Conservation (phyloP, 2,888 invertebrate genomes). For the Exephanes ischioxanthus region DNA sequence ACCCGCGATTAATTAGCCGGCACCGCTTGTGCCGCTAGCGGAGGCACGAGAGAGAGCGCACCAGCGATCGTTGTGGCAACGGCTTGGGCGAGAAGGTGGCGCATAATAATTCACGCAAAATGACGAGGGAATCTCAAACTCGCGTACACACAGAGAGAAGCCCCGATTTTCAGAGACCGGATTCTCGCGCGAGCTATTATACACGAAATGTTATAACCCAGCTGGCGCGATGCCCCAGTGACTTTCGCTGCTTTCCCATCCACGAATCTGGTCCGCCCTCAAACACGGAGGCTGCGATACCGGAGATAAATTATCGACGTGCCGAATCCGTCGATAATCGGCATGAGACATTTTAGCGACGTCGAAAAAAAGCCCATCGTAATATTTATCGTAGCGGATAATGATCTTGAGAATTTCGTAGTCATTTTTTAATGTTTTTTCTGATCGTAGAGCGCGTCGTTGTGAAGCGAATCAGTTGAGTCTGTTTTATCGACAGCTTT, state of each 20-base stretch:
- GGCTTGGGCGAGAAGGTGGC: conserved; percentile 52
- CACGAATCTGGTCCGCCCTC: not conserved
- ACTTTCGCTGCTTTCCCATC: conserved; percentile 4
- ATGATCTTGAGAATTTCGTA: too few relatives aligned
- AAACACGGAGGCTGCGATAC: not conserved
- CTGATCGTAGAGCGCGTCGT: too few relatives aligned
- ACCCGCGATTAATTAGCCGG: conserved; percentile 53
- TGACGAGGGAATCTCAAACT: conserved; percentile 58
- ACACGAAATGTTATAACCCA: conserved; percentile 26
- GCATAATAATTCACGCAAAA: conserved; percentile 67
- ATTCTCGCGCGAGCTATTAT: conserved; percentile 26
- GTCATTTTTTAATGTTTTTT: too few relatives aligned
- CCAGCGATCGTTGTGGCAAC: conserved; percentile 32
- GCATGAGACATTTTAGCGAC: not conserved
- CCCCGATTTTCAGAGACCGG: conserved; percentile 49
- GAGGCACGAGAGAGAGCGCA: not conserved
- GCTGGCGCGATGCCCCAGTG: conserved; percentile 31
- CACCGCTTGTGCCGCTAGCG: conserved; percentile 3
- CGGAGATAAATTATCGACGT: not conserved
- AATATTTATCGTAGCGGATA: too few relatives aligned
- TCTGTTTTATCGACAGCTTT: too few relatives aligned
- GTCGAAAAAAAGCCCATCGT: not conserved
- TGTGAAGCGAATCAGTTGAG: too few relatives aligned
- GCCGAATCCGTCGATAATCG: not conserved
- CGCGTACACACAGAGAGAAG: not conserved